These are phyloP conservation scores for Zaprionus bogoriensis DNA, from an alignment of 2,888 invertebrate genomes.

Conservation along the genomic window DNA sequence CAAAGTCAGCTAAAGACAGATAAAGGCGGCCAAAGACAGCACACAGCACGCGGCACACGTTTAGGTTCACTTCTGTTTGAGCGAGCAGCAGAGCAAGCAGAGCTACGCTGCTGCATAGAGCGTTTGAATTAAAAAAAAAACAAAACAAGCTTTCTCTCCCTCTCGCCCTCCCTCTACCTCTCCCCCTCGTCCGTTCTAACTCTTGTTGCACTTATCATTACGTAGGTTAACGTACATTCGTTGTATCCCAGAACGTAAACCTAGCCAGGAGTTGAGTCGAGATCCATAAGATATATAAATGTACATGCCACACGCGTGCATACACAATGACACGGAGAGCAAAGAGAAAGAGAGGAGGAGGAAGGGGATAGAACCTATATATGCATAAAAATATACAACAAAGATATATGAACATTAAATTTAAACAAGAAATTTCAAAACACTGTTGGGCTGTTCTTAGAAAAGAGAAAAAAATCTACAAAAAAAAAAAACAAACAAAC, in stretches of 20 bases:
- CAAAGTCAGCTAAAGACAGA: neutral
- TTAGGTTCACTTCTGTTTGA: too few relatives aligned
- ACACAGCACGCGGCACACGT: neutral
- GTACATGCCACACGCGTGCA: conserved; percentile 24
- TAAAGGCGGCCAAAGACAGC: neutral
- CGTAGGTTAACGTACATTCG: conserved; percentile 34
- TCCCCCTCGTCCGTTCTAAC: neutral
- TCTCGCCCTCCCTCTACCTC: neutral
- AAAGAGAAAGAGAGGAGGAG: conserved; percentile 27
- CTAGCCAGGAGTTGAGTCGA: conserved; percentile 35
- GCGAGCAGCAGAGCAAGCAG: too few relatives aligned
- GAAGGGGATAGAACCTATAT: too few relatives aligned
- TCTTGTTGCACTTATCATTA: conserved; percentile 9
- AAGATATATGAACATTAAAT: conserved; percentile 36
- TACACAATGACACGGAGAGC: conserved; percentile 3
- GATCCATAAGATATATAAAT: conserved; percentile 25
- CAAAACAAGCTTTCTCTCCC: neutral
- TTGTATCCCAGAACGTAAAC: conserved; percentile 33
- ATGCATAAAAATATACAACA: conserved; percentile 26
- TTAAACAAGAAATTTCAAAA: conserved; percentile 22
- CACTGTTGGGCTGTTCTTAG: conserved; percentile 79
- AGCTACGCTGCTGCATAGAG: too few relatives aligned
- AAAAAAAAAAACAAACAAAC: conserved; percentile 27
- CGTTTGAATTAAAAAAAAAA: too few relatives aligned
- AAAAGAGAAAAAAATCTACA: conserved; percentile 55